Base-by-base conservation (phyloP, 2,888 invertebrate genomes). In the Amblyjoppa proteus region DNA sequence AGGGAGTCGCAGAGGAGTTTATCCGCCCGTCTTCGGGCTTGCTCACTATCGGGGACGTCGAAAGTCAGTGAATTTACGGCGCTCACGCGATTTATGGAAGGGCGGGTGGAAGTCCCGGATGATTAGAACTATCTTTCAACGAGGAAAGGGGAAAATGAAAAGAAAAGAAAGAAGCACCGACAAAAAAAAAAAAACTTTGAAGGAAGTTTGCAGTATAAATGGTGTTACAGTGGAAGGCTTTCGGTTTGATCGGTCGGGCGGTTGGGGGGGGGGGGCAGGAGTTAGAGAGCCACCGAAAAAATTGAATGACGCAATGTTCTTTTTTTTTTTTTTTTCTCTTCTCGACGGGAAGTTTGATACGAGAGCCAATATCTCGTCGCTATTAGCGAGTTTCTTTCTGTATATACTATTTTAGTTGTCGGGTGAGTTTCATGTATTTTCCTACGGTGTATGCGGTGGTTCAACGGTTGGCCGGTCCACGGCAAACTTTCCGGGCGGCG, bases 91-190 rank as follows among this genome's bases (percentile, higher is more conserved):
- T 66, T 34, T 64, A 76, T 51, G 75, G 51, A 16, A 66, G 66
- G 58, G 25, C 25, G 13, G 45, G 28, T 16, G 34, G 58, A 31
- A 51, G 51, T 49, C 3, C 20, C 34, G 64, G 64, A 49, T 64
- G 64, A 75, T 75, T 64, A 51, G 49, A 66, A 75, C 75, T n/a
- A 75, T 75, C 64, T 64, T 49, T 64, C 64, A 64, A 49, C 11
- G 51, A 34, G 64, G 34, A 73, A 31, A 51, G 61, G 25, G n/a
- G n/a, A n/a, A 31, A 51, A 71, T 20, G 34, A 56, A 56, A 34
- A 31, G 51, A 56, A 56, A 7, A 49, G 28, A 34, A 25, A 49
- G 20, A 76, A n/a, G 25, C 25, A 51, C 2, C 20, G 20, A 20
- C 20, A 20, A 53, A 51, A 45, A 49, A 51, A 45, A 49, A 41